A percentile compares a stretch with the other conserved stretches of the same genome.
Conservation (phyloP, 64 coral and sea anemone species). For the Platygyra sinensis region DNA sequence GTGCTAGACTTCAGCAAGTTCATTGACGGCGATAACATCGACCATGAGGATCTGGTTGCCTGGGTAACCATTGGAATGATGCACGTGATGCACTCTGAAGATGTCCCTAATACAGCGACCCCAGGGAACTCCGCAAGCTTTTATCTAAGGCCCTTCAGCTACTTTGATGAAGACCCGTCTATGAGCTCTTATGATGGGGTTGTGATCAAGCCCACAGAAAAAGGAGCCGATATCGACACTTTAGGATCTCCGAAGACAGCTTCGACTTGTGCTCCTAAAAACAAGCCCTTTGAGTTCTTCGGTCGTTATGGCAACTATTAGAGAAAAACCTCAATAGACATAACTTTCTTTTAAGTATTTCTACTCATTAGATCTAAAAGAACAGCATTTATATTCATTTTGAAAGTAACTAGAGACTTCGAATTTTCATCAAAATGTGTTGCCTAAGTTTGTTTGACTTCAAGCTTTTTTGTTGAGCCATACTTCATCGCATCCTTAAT, state of each 20-base stretch:
- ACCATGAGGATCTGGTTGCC: constrained; percentile 58
- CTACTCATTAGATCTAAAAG: too few species aligned
- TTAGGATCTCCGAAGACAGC: neutral
- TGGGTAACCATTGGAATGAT: constrained; percentile 68
- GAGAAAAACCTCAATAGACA: neutral
- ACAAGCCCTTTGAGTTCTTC: constrained; percentile 5
- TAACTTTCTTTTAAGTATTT: too few species aligned
- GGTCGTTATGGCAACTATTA: constrained; percentile 7
- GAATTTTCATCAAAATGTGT: too few species aligned
- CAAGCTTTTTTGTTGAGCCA: too few species aligned
- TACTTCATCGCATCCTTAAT: too few species aligned
- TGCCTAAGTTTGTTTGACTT: too few species aligned
- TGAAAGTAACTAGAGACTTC: too few species aligned
- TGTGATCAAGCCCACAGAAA: constrained; percentile 17
- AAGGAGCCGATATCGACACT: neutral
- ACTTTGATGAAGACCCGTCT: constrained; percentile 68
- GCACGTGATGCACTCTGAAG: constrained; percentile 64
- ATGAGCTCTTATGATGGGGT: constrained; percentile 48
- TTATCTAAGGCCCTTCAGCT: constrained; percentile 60
- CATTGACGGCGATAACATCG: constrained; percentile 40
- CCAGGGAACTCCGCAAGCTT: constrained; percentile 57
- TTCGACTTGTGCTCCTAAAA: neutral
- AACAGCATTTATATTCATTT: too few species aligned
- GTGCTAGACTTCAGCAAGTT: constrained; percentile 68
- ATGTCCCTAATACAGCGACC: constrained; percentile 64